Evolutionary conservation across 1,140 invertebrate species (phyloP).

Genomic region (Panagrolaimus sp.): DNA sequence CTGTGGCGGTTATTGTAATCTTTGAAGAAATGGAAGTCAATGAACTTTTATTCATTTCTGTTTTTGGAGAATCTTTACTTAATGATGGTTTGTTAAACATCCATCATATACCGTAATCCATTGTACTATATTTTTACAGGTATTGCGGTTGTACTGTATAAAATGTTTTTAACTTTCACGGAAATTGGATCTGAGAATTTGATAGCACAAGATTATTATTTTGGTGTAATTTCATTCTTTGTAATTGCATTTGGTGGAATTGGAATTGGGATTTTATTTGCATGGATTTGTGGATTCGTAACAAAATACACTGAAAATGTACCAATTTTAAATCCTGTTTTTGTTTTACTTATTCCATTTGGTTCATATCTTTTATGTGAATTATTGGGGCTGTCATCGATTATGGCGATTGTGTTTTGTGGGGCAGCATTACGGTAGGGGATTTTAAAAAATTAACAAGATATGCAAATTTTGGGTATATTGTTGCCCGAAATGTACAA

Average conservation of each 20-base stretch:
- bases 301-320: conserved; percentile 54
- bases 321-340: conserved; percentile 54
- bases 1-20: conserved; percentile 89
- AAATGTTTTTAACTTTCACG: conserved; percentile 88
- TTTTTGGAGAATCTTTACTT: conserved; percentile 93
- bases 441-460: no score
- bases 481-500: no score
- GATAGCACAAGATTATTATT: conserved; percentile 66
- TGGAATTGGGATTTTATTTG: conserved; percentile 90
- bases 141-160: conserved; percentile 69
- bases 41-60: conserved; percentile 94
- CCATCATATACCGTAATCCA: background rate
- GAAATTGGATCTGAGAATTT: conserved; percentile 56
- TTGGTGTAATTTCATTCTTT: conserved; percentile 83
- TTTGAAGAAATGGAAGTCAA: conserved; percentile 92
- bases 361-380: conserved; percentile 46
- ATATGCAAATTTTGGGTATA: no score
- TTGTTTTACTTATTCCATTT: conserved; percentile 54
- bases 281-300: conserved; percentile 75
- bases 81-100: conserved; percentile 77
- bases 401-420: conserved; percentile 79
- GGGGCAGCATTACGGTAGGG: conserved; percentile 72
- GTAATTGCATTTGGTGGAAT: conserved; percentile 89
- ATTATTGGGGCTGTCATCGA: conserved; percentile 47
- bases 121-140: background rate